Evolutionary conservation across 2,797 vertebrate species (phyloP).

Genomic region (Xiphorhynchus erythropygius): DNA sequence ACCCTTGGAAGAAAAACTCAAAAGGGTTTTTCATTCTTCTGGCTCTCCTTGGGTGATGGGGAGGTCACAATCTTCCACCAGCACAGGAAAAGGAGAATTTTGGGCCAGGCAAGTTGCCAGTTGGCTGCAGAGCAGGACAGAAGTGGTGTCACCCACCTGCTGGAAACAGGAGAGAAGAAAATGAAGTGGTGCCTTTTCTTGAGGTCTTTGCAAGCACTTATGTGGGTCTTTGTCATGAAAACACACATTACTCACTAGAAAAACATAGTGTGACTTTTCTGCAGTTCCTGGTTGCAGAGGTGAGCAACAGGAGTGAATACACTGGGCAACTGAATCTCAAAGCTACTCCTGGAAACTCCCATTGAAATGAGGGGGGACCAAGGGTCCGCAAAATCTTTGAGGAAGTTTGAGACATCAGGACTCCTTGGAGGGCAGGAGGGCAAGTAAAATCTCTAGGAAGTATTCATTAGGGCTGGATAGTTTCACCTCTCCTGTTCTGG

Average conservation of each 20-base stretch:
- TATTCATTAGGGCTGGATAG: background rate
- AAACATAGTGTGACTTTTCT: background rate
- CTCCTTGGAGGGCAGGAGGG: background rate
- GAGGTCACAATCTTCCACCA: background rate
- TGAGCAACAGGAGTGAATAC: background rate
- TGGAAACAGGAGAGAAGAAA: background rate
- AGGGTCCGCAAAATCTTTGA: background rate
- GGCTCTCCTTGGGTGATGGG: background rate
- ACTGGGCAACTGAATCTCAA: background rate
- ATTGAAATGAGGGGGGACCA: background rate
- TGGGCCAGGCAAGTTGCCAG: background rate
- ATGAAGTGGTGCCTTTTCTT: background rate
- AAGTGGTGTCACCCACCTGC: background rate
- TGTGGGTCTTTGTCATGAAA: background rate
- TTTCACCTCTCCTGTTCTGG: background rate
- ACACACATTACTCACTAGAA: background rate
- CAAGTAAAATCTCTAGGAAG: background rate
- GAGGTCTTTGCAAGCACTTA: background rate
- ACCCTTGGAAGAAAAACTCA: background rate
- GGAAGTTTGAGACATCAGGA: background rate
- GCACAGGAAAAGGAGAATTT: background rate
- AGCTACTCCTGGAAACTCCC: background rate
- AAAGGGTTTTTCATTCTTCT: background rate
- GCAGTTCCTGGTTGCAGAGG: background rate
- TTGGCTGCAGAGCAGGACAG: background rate